Base-by-base conservation (phyloP, 2,888 invertebrate genomes). In the Habrosyne pyritoides region DNA sequence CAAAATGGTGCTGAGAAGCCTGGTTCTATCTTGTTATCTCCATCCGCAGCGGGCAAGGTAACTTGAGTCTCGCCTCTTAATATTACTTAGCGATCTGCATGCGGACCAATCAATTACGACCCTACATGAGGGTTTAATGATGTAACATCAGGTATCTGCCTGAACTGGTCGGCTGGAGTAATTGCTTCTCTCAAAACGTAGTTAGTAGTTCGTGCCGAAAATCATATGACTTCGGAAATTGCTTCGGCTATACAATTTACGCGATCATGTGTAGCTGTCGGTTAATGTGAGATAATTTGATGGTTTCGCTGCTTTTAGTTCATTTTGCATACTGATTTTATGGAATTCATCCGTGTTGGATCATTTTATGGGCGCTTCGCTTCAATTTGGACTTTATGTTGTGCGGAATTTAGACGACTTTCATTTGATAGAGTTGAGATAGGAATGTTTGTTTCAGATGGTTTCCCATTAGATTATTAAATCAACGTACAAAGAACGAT, bases 161-260 rank as follows among this genome's bases (percentile, higher is more conserved):
- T 48, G 48, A 2, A 42, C 53, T 54, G 57, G 54, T 28, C 26
- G 28, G 21, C 50, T 21, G 28, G 14, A 49, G 47, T 53, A 57
- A 60, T 59, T 59, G 59, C 58, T 54, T 51, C 30, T 49, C 53
- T 56, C 55, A 21, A 53, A 56, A 60, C 55, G 50, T 60, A 59
- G 58, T 59, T 63, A 55, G 54, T 53, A 54, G 58, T 58, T 56
- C 55, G 57, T 36, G 48, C 42, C 53, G 50, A 51, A 55, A 52
- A 55, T 6, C 48, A 50, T 26, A 47, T 26, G 48, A 30, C 50
- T 54, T 47, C 33, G 56, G 52, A 56, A 50, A 58, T 50, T 53
- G 55, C 33, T 48, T 42, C 52, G 30, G 49, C 53, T 53, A 22
- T 49, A 54, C 52, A 55, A 52, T 55, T 47, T 21, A 21, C 47